phyloP scores from a whole-genome alignment of 2,888 invertebrate species.

The Lagria hirta region DNA sequence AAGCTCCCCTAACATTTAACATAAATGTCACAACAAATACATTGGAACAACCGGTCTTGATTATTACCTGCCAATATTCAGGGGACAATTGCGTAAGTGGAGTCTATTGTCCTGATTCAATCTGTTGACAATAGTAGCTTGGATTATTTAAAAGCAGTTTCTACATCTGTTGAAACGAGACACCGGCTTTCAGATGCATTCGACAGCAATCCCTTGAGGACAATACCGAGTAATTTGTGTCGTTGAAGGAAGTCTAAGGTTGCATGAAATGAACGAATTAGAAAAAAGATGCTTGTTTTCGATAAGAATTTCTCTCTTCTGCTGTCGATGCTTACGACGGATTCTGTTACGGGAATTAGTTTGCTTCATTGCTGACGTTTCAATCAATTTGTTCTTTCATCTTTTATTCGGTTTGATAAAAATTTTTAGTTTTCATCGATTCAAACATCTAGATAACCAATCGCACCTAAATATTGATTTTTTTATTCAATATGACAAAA shows the following conservation, averaged over 20 bases:
- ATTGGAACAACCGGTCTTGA: conserved; percentile 38
- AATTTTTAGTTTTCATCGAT: no score
- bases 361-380: conserved; percentile 17
- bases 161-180: conserved; percentile 49
- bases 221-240: conserved; percentile 43
- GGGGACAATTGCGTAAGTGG: conserved; percentile 46
- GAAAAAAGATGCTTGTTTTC: conserved; percentile 41
- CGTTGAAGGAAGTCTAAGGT: conserved; percentile 38
- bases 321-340: conserved; percentile 17
- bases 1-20: conserved; percentile 28
- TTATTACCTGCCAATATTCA: conserved; percentile 50
- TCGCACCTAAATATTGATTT: no score
- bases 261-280: conserved; percentile 44
- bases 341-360: conserved; percentile 12
- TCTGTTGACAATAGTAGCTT: conserved; percentile 43
- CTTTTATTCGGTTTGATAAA: no score
- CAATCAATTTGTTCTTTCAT: no score
- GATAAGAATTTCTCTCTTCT: conserved; percentile 38
- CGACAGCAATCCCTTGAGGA: conserved; percentile 37
- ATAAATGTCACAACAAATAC: conserved; percentile 50
- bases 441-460: no score
- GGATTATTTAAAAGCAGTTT: conserved; percentile 40
- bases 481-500: no score
- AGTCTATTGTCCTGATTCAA: conserved; percentile 40
- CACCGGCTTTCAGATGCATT: conserved; percentile 31